phyloP scores from a whole-genome alignment of 2,113 vertebrate genomes.

The Forbesichthys agassizii region DNA sequence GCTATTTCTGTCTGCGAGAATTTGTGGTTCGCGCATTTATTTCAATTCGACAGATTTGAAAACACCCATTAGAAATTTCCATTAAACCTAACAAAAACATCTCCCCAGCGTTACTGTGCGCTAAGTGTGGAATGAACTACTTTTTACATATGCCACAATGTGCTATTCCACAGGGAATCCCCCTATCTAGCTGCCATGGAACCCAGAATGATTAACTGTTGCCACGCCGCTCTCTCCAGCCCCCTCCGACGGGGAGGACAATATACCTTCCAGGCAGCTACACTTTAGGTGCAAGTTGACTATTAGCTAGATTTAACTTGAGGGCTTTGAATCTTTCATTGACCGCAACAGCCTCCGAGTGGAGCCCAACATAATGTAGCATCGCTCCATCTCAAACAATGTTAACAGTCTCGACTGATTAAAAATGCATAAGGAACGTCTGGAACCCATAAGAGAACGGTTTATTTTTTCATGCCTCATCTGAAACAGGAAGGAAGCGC shows the following conservation, averaged over 20 bases:
- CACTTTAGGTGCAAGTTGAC: conserved; percentile 35
- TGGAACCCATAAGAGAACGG: conserved; percentile 63
- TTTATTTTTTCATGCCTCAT: conserved; percentile 70
- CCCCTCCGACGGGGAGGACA: conserved; percentile 49
- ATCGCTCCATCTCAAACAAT: conserved; percentile 59
- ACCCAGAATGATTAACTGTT: conserved; percentile 67
- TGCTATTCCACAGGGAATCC: conserved; percentile 67
- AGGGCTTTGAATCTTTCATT: conserved; percentile 52
- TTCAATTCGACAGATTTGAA: conserved; percentile 72
- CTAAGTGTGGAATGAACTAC: conserved; percentile 78
- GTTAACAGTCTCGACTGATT: conserved; percentile 71
- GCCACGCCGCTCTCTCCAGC: conserved; percentile 54
- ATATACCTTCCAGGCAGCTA: conserved; percentile 47
- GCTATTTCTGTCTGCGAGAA: conserved; percentile 66
- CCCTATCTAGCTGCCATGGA: conserved; percentile 45
- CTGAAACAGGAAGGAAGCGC: conserved; percentile 73
- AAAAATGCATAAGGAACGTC: conserved; percentile 76
- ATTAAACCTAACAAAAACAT: conserved; percentile 72
- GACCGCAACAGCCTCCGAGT: conserved; percentile 42
- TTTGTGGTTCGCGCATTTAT: conserved; percentile 63
- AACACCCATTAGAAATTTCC: conserved; percentile 74
- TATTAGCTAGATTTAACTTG: conserved; percentile 42
- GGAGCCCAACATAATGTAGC: conserved; percentile 47
- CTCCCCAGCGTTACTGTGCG: conserved; percentile 69
- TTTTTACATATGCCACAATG: conserved; percentile 73